phyloP scores from a whole-genome alignment of 2,797 vertebrate species.

The Denticeps clupeoides region DNA sequence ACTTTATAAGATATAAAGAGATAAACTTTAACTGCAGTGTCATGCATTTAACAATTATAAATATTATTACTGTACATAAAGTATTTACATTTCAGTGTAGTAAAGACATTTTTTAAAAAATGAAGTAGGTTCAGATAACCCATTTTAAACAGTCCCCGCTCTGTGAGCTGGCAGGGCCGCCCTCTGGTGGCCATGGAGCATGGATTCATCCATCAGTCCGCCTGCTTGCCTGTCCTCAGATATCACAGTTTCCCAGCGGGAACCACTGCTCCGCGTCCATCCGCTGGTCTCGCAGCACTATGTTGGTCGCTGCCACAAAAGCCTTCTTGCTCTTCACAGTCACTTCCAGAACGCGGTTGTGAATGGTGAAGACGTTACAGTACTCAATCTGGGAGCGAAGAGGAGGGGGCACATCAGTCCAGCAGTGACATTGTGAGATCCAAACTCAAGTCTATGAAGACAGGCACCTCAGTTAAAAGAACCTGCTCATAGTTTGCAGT shows the following conservation, averaged over 20 bases:
- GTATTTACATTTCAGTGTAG: no score
- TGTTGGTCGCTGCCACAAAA: constrained; percentile 62
- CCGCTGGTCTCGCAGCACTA: constrained; percentile 49
- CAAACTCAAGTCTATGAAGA: no score
- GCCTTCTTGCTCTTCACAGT: constrained; percentile 69
- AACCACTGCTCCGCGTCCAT: constrained; percentile 66
- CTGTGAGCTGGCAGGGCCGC: no score
- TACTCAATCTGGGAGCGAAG: constrained; percentile 60
- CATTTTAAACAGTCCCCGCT: no score
- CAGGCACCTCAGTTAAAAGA: no score
- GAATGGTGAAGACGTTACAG: constrained; percentile 43
- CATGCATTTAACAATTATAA: no score
- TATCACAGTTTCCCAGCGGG: constrained; percentile 51
- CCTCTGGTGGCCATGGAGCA: neutral
- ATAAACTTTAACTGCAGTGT: no score
- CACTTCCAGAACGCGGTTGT: constrained; percentile 60
- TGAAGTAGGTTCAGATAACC: no score
- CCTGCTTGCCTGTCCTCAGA: neutral
- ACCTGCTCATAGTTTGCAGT: no score
- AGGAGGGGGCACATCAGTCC: neutral
- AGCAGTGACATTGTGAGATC: constrained; percentile 3
- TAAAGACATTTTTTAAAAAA: no score
- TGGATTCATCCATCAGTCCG: neutral
- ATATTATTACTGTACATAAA: no score
- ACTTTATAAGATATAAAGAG: no score